Conservation (phyloP, 23 tunicate species). For the Clavelina lepadiformis region DNA sequence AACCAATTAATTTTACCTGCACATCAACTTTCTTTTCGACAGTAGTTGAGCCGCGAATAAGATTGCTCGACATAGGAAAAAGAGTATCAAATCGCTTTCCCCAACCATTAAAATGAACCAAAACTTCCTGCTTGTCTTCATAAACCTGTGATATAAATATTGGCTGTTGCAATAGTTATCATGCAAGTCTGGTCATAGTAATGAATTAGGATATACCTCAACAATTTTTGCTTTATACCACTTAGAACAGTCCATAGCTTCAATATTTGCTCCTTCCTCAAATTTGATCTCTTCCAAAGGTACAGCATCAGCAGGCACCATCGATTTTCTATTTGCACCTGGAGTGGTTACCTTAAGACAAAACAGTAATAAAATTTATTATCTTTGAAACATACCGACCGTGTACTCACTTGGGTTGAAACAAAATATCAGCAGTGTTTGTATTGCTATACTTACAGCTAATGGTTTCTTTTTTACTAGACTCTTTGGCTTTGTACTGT, state of each 20-base stretch:
- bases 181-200: too few relatives aligned
- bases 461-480: too few relatives aligned
- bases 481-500: too few relatives aligned
- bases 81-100: constrained; percentile 61
- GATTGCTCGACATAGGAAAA: constrained; percentile 52
- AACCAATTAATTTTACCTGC: too few relatives aligned
- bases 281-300: constrained; percentile 51
- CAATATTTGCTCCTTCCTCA: constrained; percentile 65
- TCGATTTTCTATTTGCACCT: neutral
- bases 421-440: too few relatives aligned
- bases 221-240: constrained; percentile 87
- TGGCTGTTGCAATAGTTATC: too few relatives aligned
- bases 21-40: constrained; percentile 46
- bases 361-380: neutral
- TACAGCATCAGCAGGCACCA: constrained; percentile 46
- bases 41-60: constrained; percentile 69
- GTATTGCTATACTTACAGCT: too few relatives aligned
- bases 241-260: constrained; percentile 76
- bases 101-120: constrained; percentile 85
- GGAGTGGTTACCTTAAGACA: constrained; percentile 11
- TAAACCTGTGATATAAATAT: constrained; percentile 43
- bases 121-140: constrained; percentile 42
- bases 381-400: neutral
- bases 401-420: too few relatives aligned
- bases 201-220: too few relatives aligned